A percentile compares a stretch with the other conserved stretches of the same genome.
Conservation (phyloP, 1,140 invertebrate species). For the Pinna nobilis region DNA sequence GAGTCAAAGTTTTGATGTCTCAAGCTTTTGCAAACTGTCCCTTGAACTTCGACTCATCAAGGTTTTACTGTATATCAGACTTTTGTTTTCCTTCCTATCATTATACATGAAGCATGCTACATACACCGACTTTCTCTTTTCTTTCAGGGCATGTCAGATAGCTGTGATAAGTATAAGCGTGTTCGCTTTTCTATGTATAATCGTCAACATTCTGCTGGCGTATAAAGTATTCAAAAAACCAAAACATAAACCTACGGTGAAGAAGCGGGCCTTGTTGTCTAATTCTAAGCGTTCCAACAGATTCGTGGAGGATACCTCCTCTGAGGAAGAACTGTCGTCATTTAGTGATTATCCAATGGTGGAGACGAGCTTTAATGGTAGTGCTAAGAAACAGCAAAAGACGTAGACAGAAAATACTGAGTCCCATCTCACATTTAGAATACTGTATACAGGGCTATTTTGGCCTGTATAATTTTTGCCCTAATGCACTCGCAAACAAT, state of each 20-base stretch:
- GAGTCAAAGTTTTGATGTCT: no score
- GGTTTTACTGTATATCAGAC: no score
- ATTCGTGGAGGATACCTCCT: neutral
- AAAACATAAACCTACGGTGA: constrained; percentile 6
- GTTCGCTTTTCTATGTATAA: constrained; percentile 25
- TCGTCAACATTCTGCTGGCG: constrained; percentile 29
- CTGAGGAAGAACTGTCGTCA: constrained; percentile 28
- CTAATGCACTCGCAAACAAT: no score
- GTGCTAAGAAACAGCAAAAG: neutral
- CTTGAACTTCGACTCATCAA: no score
- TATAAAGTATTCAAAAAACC: constrained; percentile 29
- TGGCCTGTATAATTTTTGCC: no score
- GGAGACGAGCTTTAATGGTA: constrained; percentile 28
- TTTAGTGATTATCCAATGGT: constrained; percentile 39
- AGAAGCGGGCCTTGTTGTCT: constrained; percentile 2
- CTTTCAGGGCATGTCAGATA: constrained; percentile 14
- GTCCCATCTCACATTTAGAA: no score
- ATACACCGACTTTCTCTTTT: neutral
- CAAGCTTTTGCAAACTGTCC: no score
- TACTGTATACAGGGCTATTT: no score
- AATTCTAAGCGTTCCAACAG: constrained; percentile 15
- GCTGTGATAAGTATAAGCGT: constrained; percentile 32
- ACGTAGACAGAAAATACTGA: no score
- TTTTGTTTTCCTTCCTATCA: no score
- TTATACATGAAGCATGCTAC: no score